phyloP scores from a whole-genome alignment of 2,888 invertebrate genomes.

The Tridacna gigas region DNA sequence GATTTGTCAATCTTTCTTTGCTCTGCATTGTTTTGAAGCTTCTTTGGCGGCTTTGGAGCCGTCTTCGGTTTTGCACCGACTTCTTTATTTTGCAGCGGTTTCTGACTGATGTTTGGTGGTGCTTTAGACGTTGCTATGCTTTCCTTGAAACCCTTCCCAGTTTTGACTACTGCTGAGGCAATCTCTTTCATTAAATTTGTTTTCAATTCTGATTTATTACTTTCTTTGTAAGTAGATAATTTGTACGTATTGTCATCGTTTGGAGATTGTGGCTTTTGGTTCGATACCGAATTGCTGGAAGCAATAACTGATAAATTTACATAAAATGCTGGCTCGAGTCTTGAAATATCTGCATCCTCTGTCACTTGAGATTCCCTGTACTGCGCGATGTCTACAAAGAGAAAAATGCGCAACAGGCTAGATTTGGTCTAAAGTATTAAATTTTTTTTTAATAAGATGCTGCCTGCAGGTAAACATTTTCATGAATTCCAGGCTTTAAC shows the following conservation, averaged over 20 bases:
- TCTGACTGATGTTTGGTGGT: not conserved
- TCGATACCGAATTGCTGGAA: not conserved
- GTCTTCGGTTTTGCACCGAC: not conserved
- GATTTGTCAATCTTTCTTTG: not conserved
- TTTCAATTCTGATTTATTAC: not conserved
- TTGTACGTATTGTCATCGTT: not conserved
- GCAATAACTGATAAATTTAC: not conserved
- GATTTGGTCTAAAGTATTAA: not conserved
- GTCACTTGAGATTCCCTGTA: not conserved
- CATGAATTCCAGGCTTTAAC: no score
- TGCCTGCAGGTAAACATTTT: no score
- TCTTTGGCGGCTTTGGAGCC: not conserved
- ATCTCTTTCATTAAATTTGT: not conserved
- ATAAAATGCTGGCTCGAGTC: conserved; percentile 3
- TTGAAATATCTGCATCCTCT: not conserved
- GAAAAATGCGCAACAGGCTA: not conserved
- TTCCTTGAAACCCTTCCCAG: not conserved
- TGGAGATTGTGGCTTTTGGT: not conserved
- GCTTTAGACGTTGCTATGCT: not conserved
- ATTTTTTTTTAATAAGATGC: no score
- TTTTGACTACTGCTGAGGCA: not conserved
- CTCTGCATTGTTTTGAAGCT: not conserved
- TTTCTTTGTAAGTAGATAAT: not conserved
- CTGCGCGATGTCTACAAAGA: conserved; percentile 16
- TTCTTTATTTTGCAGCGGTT: not conserved